These are phyloP conservation scores for Hippopotamus amphibius DNA, from an alignment of 2,113 vertebrate genomes.

Conservation along the genomic window DNA sequence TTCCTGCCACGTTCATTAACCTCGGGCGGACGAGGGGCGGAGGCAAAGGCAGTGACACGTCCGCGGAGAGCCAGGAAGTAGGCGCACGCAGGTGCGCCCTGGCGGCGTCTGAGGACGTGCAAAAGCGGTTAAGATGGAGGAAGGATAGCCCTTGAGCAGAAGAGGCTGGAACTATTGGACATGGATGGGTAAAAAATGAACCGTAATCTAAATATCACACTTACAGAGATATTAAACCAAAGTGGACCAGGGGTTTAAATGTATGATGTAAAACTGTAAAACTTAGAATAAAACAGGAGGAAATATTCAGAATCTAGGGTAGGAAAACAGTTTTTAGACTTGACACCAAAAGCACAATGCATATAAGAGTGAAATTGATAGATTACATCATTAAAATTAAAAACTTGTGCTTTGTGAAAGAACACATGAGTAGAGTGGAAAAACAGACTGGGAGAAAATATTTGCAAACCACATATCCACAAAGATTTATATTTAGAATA, in stretches of 20 bases:
- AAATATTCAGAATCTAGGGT: background rate
- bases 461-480: background rate
- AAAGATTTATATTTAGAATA: background rate
- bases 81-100: fast-evolving
- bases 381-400: background rate
- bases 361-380: background rate
- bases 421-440: background rate
- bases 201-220: background rate
- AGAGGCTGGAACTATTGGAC: background rate
- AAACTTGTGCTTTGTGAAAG: background rate
- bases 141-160: background rate
- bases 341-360: background rate
- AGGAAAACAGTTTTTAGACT: background rate
- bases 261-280: background rate
- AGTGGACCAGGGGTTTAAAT: background rate
- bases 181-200: background rate
- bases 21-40: background rate
- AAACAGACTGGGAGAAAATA: background rate
- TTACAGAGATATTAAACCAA: too few species aligned
- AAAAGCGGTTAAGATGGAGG: background rate
- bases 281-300: background rate
- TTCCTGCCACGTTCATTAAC: fast-evolving
- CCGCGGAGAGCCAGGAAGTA: background rate
- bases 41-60: background rate
- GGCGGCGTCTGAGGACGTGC: background rate